Conservation (phyloP, 2,888 invertebrate genomes). For the Eueremaeus valkanovi region DNA sequence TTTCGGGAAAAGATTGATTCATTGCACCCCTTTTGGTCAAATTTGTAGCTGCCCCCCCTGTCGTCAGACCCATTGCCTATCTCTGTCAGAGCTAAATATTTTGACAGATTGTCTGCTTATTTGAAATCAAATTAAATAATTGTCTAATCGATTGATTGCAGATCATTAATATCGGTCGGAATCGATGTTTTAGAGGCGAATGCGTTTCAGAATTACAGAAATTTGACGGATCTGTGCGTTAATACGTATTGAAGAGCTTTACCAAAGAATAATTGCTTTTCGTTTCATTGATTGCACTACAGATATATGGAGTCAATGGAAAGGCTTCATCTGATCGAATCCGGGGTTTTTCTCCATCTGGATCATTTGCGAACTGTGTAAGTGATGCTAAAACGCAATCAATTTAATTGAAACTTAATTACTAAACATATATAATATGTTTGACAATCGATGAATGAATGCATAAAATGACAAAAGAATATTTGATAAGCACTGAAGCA, state of each 20-base stretch:
- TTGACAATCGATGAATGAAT: background rate
- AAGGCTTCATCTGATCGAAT: slow-evolving; percentile 2
- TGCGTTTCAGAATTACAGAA: background rate
- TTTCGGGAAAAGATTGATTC: too few species aligned
- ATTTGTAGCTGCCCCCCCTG: too few species aligned
- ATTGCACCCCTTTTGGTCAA: too few species aligned
- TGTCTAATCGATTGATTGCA: background rate
- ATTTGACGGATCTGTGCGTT: slow-evolving; percentile 11
- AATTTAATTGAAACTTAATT: background rate
- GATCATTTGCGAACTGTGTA: background rate
- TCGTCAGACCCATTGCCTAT: too few species aligned
- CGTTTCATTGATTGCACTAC: background rate
- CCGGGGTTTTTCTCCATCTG: slow-evolving; percentile 6
- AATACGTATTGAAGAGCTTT: background rate
- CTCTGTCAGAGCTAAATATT: too few species aligned
- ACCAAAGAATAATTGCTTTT: background rate
- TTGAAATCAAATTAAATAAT: too few species aligned
- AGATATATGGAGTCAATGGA: slow-evolving; percentile 29
- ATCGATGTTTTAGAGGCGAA: background rate
- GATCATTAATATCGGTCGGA: background rate
- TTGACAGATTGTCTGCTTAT: too few species aligned
- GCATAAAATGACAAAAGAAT: background rate
- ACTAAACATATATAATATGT: background rate
- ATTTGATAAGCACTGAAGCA: too few species aligned
- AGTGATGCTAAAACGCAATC: background rate